phyloP scores from a whole-genome alignment of 2,888 invertebrate genomes.

The Agriopis leucophaearia region DNA sequence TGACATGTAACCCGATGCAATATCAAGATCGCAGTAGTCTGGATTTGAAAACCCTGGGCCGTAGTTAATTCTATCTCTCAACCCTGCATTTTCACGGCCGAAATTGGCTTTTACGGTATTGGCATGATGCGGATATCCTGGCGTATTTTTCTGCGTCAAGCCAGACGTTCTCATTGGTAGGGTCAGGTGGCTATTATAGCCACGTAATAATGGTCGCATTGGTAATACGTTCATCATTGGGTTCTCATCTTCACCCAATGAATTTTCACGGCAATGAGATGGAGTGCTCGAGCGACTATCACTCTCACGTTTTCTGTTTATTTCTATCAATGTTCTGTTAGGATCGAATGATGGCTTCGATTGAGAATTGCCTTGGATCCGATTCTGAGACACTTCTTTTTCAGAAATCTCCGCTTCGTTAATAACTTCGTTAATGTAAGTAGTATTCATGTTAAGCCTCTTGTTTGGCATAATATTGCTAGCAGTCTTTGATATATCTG shows the following conservation, averaged over 20 bases:
- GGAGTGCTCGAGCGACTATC: constrained; percentile 81
- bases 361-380: constrained; percentile 60
- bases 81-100: constrained; percentile 78
- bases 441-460: constrained; percentile 82
- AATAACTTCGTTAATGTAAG: constrained; percentile 82
- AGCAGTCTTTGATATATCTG: constrained; percentile 84
- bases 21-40: constrained; percentile 90
- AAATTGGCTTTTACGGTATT: constrained; percentile 86
- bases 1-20: constrained; percentile 95
- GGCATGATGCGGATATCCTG: constrained; percentile 82
- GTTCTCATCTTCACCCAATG: constrained; percentile 89
- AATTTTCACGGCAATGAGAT: constrained; percentile 83
- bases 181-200: constrained; percentile 92
- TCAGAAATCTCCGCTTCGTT: constrained; percentile 84
- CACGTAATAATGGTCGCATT: constrained; percentile 95
- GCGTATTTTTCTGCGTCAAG: constrained; percentile 78
- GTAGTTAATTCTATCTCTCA: constrained; percentile 85
- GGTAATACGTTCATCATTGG: constrained; percentile 94
- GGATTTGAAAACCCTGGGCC: constrained; percentile 85
- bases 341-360: constrained; percentile 64
- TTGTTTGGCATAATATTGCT: constrained; percentile 81
- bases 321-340: constrained; percentile 71
- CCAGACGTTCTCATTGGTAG: constrained; percentile 88
- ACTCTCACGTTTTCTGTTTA: constrained; percentile 64
- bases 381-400: constrained; percentile 78